Percentiles rank a stretch among this genome's conserved stretches.
Evolutionary conservation across 2,113 vertebrate species (phyloP).

Genomic region (Peromyscus leucopus): DNA sequence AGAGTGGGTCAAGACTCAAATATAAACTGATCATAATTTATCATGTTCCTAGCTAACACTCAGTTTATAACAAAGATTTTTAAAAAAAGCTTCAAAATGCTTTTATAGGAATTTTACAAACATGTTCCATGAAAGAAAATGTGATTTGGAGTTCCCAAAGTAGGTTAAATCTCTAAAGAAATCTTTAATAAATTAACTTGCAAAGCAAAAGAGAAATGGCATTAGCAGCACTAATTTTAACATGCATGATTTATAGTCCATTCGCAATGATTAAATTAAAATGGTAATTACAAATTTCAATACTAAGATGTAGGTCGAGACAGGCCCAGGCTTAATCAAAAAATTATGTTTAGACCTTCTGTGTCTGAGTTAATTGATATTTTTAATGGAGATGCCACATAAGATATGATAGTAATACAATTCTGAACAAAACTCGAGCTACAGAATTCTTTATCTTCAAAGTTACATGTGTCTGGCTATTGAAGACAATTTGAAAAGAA

Average conservation of each 20-base stretch:
- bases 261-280: constrained; percentile 46
- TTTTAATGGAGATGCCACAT: constrained; percentile 40
- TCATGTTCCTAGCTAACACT: background rate
- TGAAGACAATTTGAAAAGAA: background rate
- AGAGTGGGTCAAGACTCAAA: background rate
- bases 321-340: background rate
- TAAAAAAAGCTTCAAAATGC: background rate
- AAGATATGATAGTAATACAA: constrained; percentile 33
- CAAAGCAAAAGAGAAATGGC: constrained; percentile 11
- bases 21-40: constrained; percentile 8
- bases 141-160: background rate
- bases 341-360: background rate
- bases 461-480: background rate
- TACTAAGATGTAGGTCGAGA: background rate
- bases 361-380: background rate
- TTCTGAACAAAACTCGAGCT: background rate
- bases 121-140: background rate
- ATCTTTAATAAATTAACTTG: constrained; percentile 5
- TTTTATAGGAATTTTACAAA: background rate
- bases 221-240: background rate
- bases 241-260: background rate
- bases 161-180: constrained; percentile 2
- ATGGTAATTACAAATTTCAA: constrained; percentile 32
- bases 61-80: background rate
- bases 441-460: background rate